Percentiles rank a stretch among this genome's conserved stretches.
Conservation (phyloP, 1,140 invertebrate genomes). For the Drosophila arawakana region DNA sequence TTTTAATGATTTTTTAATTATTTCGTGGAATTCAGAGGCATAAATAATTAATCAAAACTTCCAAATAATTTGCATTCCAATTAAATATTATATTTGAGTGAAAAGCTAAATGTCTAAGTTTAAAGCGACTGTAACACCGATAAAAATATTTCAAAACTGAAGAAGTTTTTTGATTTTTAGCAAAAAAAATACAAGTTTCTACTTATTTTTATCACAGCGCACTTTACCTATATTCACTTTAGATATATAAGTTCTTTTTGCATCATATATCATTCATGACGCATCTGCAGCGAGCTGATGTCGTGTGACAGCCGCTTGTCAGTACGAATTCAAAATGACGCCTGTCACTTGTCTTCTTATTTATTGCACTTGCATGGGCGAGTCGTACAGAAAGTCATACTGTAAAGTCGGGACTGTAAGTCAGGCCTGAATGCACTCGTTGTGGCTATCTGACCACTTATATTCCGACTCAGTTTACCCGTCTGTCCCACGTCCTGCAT, state of each 20-base stretch:
- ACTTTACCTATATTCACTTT: background rate
- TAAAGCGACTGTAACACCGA: too few species aligned
- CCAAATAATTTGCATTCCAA: too few species aligned
- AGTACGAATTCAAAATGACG: conserved; percentile 68
- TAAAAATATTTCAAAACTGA: too few species aligned
- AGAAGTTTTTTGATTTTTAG: too few species aligned
- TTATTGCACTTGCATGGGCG: conserved; percentile 58
- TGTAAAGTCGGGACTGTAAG: background rate
- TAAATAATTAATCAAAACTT: too few species aligned
- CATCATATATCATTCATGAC: conserved; percentile 55
- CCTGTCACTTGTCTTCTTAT: conserved; percentile 67
- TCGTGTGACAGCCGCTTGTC: conserved; percentile 46
- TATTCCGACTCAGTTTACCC: background rate
- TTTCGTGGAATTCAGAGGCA: too few species aligned
- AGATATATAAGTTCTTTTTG: background rate
- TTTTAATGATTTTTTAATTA: too few species aligned
- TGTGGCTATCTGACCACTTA: conserved; percentile 42
- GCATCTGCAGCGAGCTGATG: conserved; percentile 47
- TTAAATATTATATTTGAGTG: too few species aligned
- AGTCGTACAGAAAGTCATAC: background rate
- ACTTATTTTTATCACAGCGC: too few species aligned
- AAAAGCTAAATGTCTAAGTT: too few species aligned
- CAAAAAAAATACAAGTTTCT: too few species aligned
- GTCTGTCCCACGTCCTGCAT: background rate
- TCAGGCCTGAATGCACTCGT: conserved; percentile 4